Base-by-base conservation (phyloP, 1,140 invertebrate species). In the Zophobas atratus region DNA sequence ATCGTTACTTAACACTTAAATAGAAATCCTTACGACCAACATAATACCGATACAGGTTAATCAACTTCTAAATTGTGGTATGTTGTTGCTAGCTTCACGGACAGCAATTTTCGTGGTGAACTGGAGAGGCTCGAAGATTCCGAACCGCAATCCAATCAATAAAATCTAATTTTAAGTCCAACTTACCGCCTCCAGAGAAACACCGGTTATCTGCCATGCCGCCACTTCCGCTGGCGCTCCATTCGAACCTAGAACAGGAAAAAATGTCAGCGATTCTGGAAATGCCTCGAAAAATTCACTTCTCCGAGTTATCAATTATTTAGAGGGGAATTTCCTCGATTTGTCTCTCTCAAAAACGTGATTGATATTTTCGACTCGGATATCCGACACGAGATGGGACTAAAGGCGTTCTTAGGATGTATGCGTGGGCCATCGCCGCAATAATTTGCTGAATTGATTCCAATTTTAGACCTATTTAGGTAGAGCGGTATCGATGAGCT, bases 191-290 rank as follows among this genome's bases (percentile, higher is more conserved):
- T 88, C 90, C 89, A 87, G 89, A 88, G 82, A 88, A 90, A 88
- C 89, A 90, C 85, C 88, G 88, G 87, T 90, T 90, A 87, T 90
- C 89, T 89, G 89, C 89, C 90, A 90, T 90, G 88, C 88, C 88
- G 89, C 87, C 87, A 85, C 83, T 86, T 87, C 86, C 82, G 83
- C 84, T 86, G 85, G 85, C 86, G 84, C 84, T 80, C 86, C 85
- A 86, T 85, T 83, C 82, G 82, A 83, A 81, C 80, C 84, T 85
- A 8, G 83, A 82, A 55, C 36, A 79, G 51, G 79, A 81, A 63
- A 79, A 76, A 72, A 70, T 53, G 43, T 51, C 55, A 67, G 43
- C 4, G n/a, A 41, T 33, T 43, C 39, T 73, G 20, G 41, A 63
- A n/a, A 63, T 36, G 34, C 6, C 3, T 70, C 0, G 0, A 71